phyloP scores from a whole-genome alignment of 2,888 invertebrate species.

The Ennomos erosarius region DNA sequence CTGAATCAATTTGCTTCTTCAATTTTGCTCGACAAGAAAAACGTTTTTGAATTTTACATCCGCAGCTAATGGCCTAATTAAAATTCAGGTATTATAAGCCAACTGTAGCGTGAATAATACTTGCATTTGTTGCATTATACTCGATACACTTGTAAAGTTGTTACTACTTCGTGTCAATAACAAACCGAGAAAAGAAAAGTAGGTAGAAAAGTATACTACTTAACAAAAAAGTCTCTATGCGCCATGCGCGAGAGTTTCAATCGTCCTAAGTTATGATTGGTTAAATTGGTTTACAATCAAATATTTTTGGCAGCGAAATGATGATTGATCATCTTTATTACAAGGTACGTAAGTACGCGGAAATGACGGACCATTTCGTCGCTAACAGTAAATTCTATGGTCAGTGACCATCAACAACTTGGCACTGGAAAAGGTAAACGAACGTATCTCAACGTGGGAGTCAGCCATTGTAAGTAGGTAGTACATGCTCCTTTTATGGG shows the following conservation, averaged over 20 bases:
- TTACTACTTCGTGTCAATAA: conserved; percentile 1
- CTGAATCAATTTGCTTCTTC: no score
- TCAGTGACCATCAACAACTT: conserved; percentile 23
- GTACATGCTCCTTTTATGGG: conserved; percentile 5
- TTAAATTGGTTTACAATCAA: conserved; percentile 28
- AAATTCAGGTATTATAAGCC: not conserved
- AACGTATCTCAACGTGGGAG: conserved; percentile 26
- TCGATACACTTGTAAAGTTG: not conserved
- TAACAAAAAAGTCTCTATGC: conserved; percentile 18
- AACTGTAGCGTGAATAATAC: conserved; percentile 1
- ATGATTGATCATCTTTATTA: conserved; percentile 53
- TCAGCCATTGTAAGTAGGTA: conserved; percentile 8
- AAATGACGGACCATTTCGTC: conserved; percentile 21
- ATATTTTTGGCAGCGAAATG: conserved; percentile 42
- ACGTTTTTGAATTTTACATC: no score
- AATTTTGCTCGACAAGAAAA: no score
- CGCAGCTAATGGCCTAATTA: no score
- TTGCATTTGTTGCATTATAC: conserved; percentile 2
- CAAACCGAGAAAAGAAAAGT: conserved; percentile 15
- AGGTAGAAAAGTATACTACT: no score
- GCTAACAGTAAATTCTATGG: conserved; percentile 22
- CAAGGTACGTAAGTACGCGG: conserved; percentile 38
- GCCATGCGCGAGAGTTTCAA: conserved; percentile 18
- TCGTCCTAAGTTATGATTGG: conserved; percentile 37
- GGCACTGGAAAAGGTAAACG: conserved; percentile 20